A percentile compares a stretch with the other conserved stretches of the same genome.
These are phyloP conservation scores for Listronotus oregonensis DNA, from an alignment of 1,140 invertebrate genomes.

Conservation along the genomic window DNA sequence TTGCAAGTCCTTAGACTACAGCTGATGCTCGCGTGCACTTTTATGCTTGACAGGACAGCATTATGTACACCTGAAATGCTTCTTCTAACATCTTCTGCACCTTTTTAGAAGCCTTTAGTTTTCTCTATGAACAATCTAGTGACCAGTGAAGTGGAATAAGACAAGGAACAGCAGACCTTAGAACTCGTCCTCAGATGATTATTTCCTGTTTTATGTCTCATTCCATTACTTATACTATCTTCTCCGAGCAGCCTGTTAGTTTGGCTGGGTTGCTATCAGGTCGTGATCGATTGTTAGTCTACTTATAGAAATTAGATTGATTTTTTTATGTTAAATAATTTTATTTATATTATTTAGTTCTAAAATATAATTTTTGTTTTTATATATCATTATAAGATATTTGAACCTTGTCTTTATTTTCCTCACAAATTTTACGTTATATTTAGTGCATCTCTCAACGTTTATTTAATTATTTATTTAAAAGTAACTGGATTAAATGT, in stretches of 20 bases:
- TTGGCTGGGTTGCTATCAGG: slow-evolving; percentile 34
- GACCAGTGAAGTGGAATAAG: slow-evolving; percentile 23
- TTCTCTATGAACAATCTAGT: slow-evolving; percentile 21
- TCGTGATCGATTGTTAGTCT: slow-evolving; percentile 29
- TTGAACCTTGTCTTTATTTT: too few relatives aligned
- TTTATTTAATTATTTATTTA: too few relatives aligned
- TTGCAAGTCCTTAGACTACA: slow-evolving; percentile 27
- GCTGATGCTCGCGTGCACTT: slow-evolving; percentile 25
- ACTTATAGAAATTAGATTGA: not conserved
- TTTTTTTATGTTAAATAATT: not conserved
- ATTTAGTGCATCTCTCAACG: too few relatives aligned
- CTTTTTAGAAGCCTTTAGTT: slow-evolving; percentile 28
- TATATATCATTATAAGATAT: too few relatives aligned
- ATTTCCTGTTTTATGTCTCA: slow-evolving; percentile 35
- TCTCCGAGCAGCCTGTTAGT: slow-evolving; percentile 25
- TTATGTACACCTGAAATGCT: slow-evolving; percentile 12
- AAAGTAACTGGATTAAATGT: too few relatives aligned
- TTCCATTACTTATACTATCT: slow-evolving; percentile 30
- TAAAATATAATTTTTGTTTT: too few relatives aligned
- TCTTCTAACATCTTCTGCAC: slow-evolving; percentile 28
- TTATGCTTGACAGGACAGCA: slow-evolving; percentile 25
- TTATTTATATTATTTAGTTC: too few relatives aligned
- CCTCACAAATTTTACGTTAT: too few relatives aligned
- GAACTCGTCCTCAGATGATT: slow-evolving; percentile 19
- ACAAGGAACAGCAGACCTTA: not conserved